phyloP scores from a whole-genome alignment of 1,140 invertebrate species.

The Galendromus occidentalis region DNA sequence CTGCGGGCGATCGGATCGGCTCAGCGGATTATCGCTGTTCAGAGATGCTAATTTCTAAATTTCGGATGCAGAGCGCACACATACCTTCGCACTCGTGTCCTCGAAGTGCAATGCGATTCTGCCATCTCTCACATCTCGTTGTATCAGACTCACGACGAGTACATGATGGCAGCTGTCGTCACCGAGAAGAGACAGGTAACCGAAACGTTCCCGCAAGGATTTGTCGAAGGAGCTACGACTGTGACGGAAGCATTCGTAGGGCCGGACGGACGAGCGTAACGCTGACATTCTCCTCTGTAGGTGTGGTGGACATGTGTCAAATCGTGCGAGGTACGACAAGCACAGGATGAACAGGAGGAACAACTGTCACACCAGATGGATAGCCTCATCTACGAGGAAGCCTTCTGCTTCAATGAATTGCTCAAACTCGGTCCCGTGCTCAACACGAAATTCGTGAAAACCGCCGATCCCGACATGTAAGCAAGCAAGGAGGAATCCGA shows the following conservation, averaged over 20 bases:
- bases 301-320: conserved; percentile 5
- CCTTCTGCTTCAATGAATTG: background rate
- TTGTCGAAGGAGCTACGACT: too few relatives aligned
- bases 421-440: background rate
- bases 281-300: background rate
- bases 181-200: conserved; percentile 11
- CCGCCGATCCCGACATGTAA: background rate
- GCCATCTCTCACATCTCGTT: conserved; percentile 1
- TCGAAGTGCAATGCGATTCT: conserved; percentile 8
- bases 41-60: too few relatives aligned
- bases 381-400: background rate
- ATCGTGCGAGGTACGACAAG: background rate
- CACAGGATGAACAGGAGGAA: background rate
- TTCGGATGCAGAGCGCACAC: background rate
- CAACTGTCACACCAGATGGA: background rate
- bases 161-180: background rate
- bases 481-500: background rate
- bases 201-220: background rate
- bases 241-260: too few relatives aligned
- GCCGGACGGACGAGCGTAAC: too few relatives aligned
- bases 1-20: too few relatives aligned
- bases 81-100: conserved; percentile 9
- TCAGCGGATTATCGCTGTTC: too few relatives aligned
- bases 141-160: background rate
- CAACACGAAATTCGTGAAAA: background rate